These are phyloP conservation scores for Acleris sparsana DNA, from an alignment of 2,888 invertebrate species.

Conservation along the genomic window DNA sequence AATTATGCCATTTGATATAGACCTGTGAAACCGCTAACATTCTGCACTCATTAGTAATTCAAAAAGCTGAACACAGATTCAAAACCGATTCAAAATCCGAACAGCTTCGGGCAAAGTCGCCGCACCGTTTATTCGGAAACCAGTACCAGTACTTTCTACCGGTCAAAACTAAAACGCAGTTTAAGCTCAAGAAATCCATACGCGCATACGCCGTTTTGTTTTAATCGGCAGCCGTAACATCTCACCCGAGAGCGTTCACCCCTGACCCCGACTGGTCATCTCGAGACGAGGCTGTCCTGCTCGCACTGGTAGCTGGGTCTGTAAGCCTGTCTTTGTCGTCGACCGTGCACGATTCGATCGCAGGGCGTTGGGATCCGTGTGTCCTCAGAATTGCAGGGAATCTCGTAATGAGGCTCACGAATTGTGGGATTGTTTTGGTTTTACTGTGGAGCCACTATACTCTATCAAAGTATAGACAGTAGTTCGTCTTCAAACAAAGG, in stretches of 20 bases:
- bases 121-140: slow-evolving; percentile 41
- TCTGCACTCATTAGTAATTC: too few relatives aligned
- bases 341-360: slow-evolving; percentile 74
- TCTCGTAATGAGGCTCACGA: slow-evolving; percentile 49
- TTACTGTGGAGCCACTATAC: neutral
- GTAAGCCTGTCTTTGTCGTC: slow-evolving; percentile 52
- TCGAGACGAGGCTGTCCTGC: slow-evolving; percentile 61
- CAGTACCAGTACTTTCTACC: slow-evolving; percentile 37
- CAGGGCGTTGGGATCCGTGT: slow-evolving; percentile 71
- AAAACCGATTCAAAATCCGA: slow-evolving; percentile 32
- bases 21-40: too few relatives aligned
- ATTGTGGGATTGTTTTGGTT: slow-evolving; percentile 42
- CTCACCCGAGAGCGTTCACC: slow-evolving; percentile 81
- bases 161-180: too few relatives aligned
- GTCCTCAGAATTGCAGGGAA: slow-evolving; percentile 78
- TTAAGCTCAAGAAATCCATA: too few relatives aligned
- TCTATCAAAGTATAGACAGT: too few relatives aligned
- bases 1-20: too few relatives aligned
- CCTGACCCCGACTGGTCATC: slow-evolving; percentile 82
- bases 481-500: too few relatives aligned
- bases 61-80: neutral
- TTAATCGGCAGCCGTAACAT: slow-evolving; percentile 47
- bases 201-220: too few relatives aligned
- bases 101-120: slow-evolving; percentile 53
- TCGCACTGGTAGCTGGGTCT: slow-evolving; percentile 39